phyloP scores from a whole-genome alignment of 2,797 vertebrate species.

The Gobio occitaniae region DNA sequence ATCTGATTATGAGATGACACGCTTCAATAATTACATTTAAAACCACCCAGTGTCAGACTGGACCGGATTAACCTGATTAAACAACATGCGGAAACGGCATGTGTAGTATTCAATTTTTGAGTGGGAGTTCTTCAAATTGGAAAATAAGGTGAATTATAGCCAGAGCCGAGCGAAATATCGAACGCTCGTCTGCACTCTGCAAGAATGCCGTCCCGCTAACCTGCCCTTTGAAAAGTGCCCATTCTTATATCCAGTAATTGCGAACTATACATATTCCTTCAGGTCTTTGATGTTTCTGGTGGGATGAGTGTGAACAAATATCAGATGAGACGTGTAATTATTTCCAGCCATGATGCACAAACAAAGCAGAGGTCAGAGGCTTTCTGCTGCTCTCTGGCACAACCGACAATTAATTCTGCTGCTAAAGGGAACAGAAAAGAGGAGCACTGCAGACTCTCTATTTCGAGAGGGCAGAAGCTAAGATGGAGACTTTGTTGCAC shows the following conservation, averaged over 20 bases:
- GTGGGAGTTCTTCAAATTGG: conserved; percentile 38
- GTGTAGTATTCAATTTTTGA: conserved; percentile 32
- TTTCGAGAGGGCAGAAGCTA: conserved; percentile 29
- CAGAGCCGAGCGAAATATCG: background rate
- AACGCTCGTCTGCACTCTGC: background rate
- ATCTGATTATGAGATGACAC: conserved; percentile 35
- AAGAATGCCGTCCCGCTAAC: conserved; percentile 17
- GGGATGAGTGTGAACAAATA: conserved; percentile 40
- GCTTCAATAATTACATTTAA: conserved; percentile 39
- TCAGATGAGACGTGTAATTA: conserved; percentile 52
- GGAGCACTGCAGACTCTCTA: conserved; percentile 15
- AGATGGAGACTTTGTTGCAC: conserved; percentile 20
- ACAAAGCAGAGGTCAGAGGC: conserved; percentile 35
- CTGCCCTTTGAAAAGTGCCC: conserved; percentile 37
- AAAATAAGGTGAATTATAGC: conserved; percentile 35
- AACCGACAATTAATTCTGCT: conserved; percentile 18
- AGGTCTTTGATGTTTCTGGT: conserved; percentile 25
- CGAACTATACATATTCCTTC: conserved; percentile 20
- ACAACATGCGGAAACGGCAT: conserved; percentile 39
- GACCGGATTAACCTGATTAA: conserved; percentile 48
- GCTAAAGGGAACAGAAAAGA: conserved; percentile 16
- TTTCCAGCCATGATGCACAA: conserved; percentile 41
- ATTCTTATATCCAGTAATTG: conserved; percentile 44
- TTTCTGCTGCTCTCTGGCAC: conserved; percentile 28
- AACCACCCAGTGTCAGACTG: conserved; percentile 16